Base-by-base conservation (phyloP, 2,113 vertebrate genomes). In the Trachemys scripta region DNA sequence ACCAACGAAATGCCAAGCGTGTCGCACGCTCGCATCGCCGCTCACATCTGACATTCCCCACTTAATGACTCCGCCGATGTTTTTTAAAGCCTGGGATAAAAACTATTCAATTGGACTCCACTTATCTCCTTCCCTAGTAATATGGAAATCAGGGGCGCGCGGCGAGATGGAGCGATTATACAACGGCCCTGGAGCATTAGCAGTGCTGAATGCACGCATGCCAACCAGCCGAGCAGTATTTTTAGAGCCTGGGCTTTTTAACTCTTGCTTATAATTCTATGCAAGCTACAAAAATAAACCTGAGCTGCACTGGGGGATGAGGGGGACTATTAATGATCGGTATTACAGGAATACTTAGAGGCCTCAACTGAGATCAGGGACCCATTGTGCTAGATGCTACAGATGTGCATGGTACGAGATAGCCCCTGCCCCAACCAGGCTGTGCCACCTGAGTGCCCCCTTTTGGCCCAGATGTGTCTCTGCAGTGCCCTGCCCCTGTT, bases 111-210 rank as follows among this genome's bases (percentile, higher is more conserved):
- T 93, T 2, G 45, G 69, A 76, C 47, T 84, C 91, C 56, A 27
- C 80, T 90, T 97, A 93, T 92, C 94, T 93, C 54, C 6, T 86
- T 75, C 81, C 88, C 57, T 27, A 62, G 27, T 84, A 54, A 79
- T 84, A 86, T 56, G 92, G 95, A 97, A 96, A 97, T 92, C 31
- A 29, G 8, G 19, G 31, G 29, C 9, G 54, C 89, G 90, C 59
- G 13, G 72, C 45, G 9, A 92, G 87, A 93, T 11, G 27, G 38
- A 80, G n/a, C 76, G 29, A 76, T 92, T 90, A 80, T 75, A 49
- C 83, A 79, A 83, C 22, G 85, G 42, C 72, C 90, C 59, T 24
- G 78, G 47, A 82, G 42, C 82, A 88, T 92, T 85, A 96, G 25
- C 38, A 69, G 9, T 9, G 8, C 80, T 79, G 84, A 91, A 90